These are phyloP conservation scores for Montipora capricornis DNA, from an alignment of 64 coral and sea anemone genomes.

Conservation along the genomic window DNA sequence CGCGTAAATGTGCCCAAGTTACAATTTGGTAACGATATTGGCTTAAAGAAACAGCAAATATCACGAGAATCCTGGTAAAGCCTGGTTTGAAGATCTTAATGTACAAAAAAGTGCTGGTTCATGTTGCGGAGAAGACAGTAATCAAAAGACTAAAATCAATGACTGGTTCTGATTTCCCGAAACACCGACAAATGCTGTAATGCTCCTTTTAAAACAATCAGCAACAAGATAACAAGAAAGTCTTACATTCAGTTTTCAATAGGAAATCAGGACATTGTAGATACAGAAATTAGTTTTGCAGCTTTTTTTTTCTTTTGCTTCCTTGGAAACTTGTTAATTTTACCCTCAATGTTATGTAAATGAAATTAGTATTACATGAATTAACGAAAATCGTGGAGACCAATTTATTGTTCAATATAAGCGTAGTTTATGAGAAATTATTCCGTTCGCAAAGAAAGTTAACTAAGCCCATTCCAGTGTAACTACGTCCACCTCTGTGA, in stretches of 20 bases:
- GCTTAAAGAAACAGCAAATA: background rate
- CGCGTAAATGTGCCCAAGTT: background rate
- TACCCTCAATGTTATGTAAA: background rate
- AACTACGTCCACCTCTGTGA: too few species aligned
- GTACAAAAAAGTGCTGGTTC: background rate
- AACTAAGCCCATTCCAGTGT: too few species aligned
- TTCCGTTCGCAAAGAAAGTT: background rate
- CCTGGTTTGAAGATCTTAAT: background rate
- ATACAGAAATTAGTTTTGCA: background rate
- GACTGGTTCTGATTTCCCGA: background rate
- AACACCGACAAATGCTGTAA: background rate
- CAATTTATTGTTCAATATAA: too few species aligned
- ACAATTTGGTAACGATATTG: background rate
- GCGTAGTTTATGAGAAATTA: background rate
- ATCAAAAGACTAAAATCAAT: too few species aligned
- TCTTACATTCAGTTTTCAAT: too few species aligned
- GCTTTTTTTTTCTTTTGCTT: background rate
- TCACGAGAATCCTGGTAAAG: background rate
- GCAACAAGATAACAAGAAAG: background rate
- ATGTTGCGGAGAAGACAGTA: background rate
- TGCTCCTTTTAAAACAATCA: background rate
- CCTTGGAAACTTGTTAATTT: background rate
- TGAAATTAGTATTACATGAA: background rate
- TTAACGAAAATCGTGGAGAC: too few species aligned
- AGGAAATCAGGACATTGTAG: background rate